Evolutionary conservation across 92 coral and sea anemone genomes (phyloP).

Genomic region (Virgularia gustaviana): DNA sequence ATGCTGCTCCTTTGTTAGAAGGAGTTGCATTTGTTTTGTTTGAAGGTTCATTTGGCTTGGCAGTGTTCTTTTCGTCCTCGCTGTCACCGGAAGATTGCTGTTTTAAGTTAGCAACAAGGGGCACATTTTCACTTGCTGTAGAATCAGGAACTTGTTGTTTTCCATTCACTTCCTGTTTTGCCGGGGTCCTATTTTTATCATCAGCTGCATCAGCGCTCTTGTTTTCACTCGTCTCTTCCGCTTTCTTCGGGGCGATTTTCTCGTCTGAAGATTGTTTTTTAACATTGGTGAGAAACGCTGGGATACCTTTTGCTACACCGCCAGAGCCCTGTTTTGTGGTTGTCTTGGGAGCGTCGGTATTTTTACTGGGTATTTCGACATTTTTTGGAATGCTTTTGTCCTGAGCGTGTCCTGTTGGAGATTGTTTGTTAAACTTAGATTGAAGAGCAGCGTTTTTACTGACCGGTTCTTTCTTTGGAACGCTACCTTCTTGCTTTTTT

Average conservation of each 20-base stretch:
- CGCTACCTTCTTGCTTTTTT: slow-evolving; percentile 9
- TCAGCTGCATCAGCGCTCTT: too few relatives aligned
- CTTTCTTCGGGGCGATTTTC: slow-evolving; percentile 11
- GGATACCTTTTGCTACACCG: too few relatives aligned
- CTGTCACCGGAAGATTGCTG: slow-evolving; percentile 34
- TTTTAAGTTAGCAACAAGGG: slow-evolving; percentile 37
- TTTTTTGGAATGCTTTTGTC: not conserved
- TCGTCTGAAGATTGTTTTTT: slow-evolving; percentile 9
- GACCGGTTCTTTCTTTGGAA: not conserved
- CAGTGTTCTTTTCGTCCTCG: slow-evolving; percentile 18
- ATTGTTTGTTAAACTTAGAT: not conserved
- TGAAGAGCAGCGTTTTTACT: not conserved
- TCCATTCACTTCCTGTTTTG: too few relatives aligned
- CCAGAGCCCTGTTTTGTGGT: not conserved
- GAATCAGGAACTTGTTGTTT: not conserved
- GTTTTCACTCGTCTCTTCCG: slow-evolving; percentile 29
- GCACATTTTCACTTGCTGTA: too few relatives aligned
- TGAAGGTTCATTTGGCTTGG: slow-evolving; percentile 8
- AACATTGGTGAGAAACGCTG: too few relatives aligned
- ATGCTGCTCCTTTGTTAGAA: slow-evolving; percentile 1
- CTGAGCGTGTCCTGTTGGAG: slow-evolving; percentile 9
- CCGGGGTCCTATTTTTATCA: too few relatives aligned
- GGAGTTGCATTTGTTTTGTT: not conserved
- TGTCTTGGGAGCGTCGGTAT: slow-evolving; percentile 14
- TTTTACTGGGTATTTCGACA: slow-evolving; percentile 22